These are phyloP conservation scores for Natrix natrix DNA, from an alignment of 2,797 vertebrate genomes.

Conservation along the genomic window DNA sequence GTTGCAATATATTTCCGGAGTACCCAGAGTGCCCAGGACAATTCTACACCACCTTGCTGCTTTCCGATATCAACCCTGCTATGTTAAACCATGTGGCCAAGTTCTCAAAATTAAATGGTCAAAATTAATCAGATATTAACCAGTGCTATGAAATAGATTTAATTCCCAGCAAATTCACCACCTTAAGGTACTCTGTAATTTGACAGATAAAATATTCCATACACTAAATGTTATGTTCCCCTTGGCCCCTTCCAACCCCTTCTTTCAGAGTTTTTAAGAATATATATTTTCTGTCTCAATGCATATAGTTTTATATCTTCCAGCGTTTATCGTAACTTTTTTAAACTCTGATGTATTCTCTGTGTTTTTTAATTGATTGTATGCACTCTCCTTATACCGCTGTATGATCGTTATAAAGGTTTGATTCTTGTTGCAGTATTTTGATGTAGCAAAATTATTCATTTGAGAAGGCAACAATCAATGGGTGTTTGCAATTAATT, in stretches of 20 bases:
- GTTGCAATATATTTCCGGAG: neutral
- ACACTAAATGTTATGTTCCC: neutral
- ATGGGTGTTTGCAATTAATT: neutral
- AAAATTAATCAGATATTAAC: neutral
- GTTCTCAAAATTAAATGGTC: neutral
- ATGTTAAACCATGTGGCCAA: neutral
- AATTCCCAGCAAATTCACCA: neutral
- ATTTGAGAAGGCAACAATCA: neutral
- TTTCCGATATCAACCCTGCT: neutral
- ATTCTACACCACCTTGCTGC: neutral
- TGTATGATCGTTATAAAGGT: neutral
- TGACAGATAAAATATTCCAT: neutral
- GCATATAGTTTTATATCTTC: neutral
- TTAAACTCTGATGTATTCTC: neutral
- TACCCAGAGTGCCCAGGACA: neutral
- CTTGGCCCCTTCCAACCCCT: neutral
- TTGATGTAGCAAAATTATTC: neutral
- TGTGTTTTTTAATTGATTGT: neutral
- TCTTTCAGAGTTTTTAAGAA: neutral
- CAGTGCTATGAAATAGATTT: neutral
- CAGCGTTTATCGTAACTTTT: neutral
- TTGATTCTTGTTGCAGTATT: neutral
- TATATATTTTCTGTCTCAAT: neutral
- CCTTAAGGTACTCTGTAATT: neutral
- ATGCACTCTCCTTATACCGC: neutral